Percentiles rank a stretch among this genome's conserved stretches.
Conservation (phyloP, 2,888 invertebrate species). For the Cryptus armator region DNA sequence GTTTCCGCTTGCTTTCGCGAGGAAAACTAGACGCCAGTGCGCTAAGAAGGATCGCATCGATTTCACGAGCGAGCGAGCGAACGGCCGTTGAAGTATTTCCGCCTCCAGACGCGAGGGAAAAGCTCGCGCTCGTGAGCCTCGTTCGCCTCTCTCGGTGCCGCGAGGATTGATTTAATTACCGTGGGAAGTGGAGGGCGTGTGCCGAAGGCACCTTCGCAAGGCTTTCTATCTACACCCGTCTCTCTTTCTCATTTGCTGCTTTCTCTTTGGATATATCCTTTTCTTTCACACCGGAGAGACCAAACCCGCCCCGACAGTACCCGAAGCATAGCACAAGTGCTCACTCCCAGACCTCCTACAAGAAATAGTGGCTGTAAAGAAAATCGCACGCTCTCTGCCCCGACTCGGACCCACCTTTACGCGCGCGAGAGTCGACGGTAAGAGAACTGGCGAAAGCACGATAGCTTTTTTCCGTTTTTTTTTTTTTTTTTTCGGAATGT, state of each 20-base stretch:
- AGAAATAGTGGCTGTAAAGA: slow-evolving; percentile 70
- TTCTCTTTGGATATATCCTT: slow-evolving; percentile 27
- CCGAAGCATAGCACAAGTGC: slow-evolving; percentile 60
- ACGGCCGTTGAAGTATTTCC: slow-evolving; percentile 47
- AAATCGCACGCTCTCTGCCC: slow-evolving; percentile 59
- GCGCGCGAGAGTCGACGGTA: slow-evolving; percentile 11
- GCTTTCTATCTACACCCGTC: slow-evolving; percentile 11
- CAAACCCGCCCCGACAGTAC: not conserved
- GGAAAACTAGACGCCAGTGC: slow-evolving; percentile 46
- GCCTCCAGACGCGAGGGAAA: slow-evolving; percentile 41
- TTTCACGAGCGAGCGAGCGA: slow-evolving; percentile 55
- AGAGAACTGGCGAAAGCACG: slow-evolving; percentile 53
- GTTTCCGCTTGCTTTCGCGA: slow-evolving; percentile 11
- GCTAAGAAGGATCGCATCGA: slow-evolving; percentile 65
- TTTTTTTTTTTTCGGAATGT: slow-evolving; percentile 35
- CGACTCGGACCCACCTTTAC: slow-evolving; percentile 45
- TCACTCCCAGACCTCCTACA: slow-evolving; percentile 60
- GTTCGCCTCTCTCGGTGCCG: slow-evolving; percentile 62
- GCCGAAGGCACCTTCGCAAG: slow-evolving; percentile 54
- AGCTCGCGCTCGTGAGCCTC: slow-evolving; percentile 55
- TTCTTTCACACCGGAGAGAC: slow-evolving; percentile 37
- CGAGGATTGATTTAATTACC: slow-evolving; percentile 78
- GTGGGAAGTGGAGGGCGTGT: slow-evolving; percentile 73
- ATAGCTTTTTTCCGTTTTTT: slow-evolving; percentile 17
- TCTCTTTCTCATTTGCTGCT: slow-evolving; percentile 17